Base-by-base conservation (phyloP, 2,113 vertebrate genomes). In the Nyctereutes procyonoides region DNA sequence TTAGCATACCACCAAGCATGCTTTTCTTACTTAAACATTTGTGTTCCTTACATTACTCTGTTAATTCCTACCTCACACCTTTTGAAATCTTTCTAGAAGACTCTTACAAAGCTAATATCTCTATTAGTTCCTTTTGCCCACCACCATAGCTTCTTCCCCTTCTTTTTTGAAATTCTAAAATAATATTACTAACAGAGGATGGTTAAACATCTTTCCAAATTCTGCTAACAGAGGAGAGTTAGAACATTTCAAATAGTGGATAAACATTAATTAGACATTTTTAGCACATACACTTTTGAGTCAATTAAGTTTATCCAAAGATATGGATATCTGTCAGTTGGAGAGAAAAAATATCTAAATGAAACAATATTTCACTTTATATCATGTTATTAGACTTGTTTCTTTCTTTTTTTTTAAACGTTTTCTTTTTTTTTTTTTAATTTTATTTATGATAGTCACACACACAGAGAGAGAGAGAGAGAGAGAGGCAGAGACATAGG, bases 21-120 rank as follows among this genome's bases (percentile, higher is more conserved):
- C 11, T 80, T 80, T 90, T 67, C 51, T 30, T 13, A 11, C 90
- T 55, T 69, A 93, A 62, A 53, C 62, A 15, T 79, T 86, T 85
- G 69, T 89, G 76, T 51, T 87, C 12, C 10, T 55, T 82, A 0
- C 51, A 26, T 69, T 56, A 65, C 79, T 67, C 74, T 87, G 6
- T 55, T 53, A 60, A 74, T 9, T 5, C 26, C 76, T 69, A 4
- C 17, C 22, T 82, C 53, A n/a, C 2, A n/a, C 22, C 71, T 88
- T 93, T 92, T 88, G 38, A 88, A 90, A 60, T 84, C 58, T 69
- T 88, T n/a, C 65, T 35, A 74, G 48, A 92, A 79, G 77, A 51
- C 35, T 30, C 92, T 56, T 51, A 0, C 16, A 60, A 84, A 92
- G 10, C 60, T 38, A 24, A 15, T 63, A 28, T 69, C 32, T 81